Evolutionary conservation across 2,797 vertebrate genomes (phyloP).

Genomic region (Eurystomus glaucurus): DNA sequence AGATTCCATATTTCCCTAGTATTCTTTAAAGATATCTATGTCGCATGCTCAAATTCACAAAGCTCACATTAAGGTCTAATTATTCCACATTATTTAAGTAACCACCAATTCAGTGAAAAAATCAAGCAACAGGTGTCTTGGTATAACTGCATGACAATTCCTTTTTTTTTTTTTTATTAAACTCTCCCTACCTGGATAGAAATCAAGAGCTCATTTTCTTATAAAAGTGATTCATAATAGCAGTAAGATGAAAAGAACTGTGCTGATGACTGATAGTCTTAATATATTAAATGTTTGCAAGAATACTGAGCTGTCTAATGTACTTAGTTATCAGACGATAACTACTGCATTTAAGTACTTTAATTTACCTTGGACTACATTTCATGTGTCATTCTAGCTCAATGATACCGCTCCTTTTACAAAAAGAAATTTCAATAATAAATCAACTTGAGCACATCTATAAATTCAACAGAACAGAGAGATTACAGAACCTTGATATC

Average conservation of each 20-base stretch:
- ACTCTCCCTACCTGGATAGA: background rate
- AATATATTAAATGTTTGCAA: slow-evolving; percentile 71
- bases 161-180: background rate
- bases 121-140: background rate
- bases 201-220: slow-evolving; percentile 53
- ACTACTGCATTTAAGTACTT: slow-evolving; percentile 57
- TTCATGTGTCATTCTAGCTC: slow-evolving; percentile 39
- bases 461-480: slow-evolving; percentile 14
- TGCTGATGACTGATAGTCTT: slow-evolving; percentile 57
- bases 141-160: background rate
- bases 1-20: background rate
- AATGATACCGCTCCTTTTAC: slow-evolving; percentile 8
- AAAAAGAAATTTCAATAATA: slow-evolving; percentile 44
- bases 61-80: background rate
- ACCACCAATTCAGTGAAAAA: background rate
- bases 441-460: background rate
- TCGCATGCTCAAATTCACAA: background rate
- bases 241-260: background rate
- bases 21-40: background rate
- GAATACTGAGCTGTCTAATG: slow-evolving; percentile 50
- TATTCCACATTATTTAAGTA: background rate
- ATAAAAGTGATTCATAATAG: slow-evolving; percentile 48
- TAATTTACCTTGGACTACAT: slow-evolving; percentile 60
- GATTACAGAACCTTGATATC: slow-evolving; percentile 44
- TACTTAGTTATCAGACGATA: slow-evolving; percentile 55